Evolutionary conservation across 2,113 vertebrate species (phyloP).

Genomic region (Poeciliopsis turrubarensis): DNA sequence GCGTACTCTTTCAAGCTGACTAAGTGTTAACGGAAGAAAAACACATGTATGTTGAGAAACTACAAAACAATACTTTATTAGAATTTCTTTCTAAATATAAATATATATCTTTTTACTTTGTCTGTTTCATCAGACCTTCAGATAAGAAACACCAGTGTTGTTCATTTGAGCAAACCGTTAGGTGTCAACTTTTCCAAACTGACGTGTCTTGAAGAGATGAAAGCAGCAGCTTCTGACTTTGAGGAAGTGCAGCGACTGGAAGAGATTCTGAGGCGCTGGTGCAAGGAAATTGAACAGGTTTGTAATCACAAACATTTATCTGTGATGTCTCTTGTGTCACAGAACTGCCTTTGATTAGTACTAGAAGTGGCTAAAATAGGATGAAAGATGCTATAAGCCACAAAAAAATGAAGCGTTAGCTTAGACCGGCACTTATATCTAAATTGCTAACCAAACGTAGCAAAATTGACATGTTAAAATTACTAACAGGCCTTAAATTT

Average conservation of each 20-base stretch:
- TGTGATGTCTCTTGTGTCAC: background rate
- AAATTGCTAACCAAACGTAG: too few species aligned
- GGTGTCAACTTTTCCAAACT: slow-evolving; percentile 79
- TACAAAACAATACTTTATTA: background rate
- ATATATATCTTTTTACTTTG: background rate
- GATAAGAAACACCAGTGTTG: slow-evolving; percentile 75
- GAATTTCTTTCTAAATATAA: background rate
- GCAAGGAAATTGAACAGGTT: slow-evolving; percentile 86
- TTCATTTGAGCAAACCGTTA: slow-evolving; percentile 78
- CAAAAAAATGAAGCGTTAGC: too few species aligned
- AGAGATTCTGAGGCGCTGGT: slow-evolving; percentile 83
- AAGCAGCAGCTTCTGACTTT: slow-evolving; percentile 75
- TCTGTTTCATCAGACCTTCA: slow-evolving; percentile 70
- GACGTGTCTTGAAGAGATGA: slow-evolving; percentile 76
- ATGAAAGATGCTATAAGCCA: too few species aligned
- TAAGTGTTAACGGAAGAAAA: background rate
- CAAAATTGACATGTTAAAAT: too few species aligned
- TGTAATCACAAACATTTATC: background rate
- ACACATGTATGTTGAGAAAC: background rate
- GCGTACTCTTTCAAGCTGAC: background rate
- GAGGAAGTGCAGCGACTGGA: slow-evolving; percentile 82
- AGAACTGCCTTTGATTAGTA: too few species aligned
- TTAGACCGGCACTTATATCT: too few species aligned
- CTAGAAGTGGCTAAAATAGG: too few species aligned
- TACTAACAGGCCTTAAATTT: too few species aligned